phyloP scores from a whole-genome alignment of 2,888 invertebrate genomes.

The Trichopoda pennipes region DNA sequence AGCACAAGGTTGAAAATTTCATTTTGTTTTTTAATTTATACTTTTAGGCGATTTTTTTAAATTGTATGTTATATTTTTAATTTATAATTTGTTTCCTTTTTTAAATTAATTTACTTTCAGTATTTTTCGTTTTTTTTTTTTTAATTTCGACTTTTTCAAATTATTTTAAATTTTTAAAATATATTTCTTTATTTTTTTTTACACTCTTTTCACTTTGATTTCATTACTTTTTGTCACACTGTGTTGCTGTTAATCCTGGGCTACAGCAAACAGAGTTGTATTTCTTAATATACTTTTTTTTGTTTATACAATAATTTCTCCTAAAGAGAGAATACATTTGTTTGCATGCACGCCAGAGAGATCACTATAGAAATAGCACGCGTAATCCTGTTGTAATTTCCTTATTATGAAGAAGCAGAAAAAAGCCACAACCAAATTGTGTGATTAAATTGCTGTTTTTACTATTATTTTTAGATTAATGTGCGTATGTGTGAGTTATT shows the following conservation, averaged over 20 bases:
- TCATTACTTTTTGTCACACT: slow-evolving; percentile 33
- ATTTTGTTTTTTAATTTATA: slow-evolving; percentile 34
- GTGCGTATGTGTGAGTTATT: neutral
- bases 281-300: slow-evolving; percentile 13
- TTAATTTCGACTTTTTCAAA: neutral
- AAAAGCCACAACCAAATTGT: neutral
- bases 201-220: neutral
- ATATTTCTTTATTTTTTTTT: slow-evolving; percentile 6
- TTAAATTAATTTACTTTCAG: slow-evolving; percentile 19
- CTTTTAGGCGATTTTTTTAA: neutral
- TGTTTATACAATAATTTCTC: neutral
- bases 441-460: neutral
- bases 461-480: slow-evolving; percentile 22
- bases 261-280: slow-evolving; percentile 61
- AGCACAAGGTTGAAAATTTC: neutral
- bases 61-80: neutral
- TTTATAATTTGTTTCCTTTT: neutral
- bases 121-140: neutral
- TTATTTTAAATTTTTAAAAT: neutral
- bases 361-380: slow-evolving; percentile 58
- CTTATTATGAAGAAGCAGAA: neutral
- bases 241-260: slow-evolving; percentile 64
- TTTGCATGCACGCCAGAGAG: slow-evolving; percentile 11
- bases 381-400: slow-evolving; percentile 61
- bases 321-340: neutral